phyloP scores from a whole-genome alignment of 2,888 invertebrate genomes.

The Diaperis boleti region DNA sequence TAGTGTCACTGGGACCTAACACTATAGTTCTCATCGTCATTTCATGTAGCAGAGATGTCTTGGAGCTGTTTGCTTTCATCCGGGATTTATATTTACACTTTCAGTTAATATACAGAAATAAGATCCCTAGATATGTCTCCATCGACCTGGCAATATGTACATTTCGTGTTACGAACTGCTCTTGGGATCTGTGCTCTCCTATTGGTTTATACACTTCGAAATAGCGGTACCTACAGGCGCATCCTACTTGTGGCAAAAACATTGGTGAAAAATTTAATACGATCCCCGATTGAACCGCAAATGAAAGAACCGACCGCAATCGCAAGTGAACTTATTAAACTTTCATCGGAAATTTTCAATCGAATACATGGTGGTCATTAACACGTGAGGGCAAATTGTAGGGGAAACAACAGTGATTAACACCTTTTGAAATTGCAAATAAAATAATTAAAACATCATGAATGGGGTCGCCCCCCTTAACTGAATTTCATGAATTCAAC shows the following conservation, averaged over 20 bases:
- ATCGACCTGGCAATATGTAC: conserved; percentile 31
- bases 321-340: conserved; percentile 23
- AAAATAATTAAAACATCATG: no score
- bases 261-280: conserved; percentile 20
- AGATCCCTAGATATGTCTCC: conserved; percentile 36
- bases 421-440: no score
- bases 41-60: conserved; percentile 12
- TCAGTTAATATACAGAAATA: conserved; percentile 31
- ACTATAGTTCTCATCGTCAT: no score
- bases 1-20: not conserved
- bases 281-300: conserved; percentile 28
- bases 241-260: conserved; percentile 10
- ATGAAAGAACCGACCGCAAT: conserved; percentile 21
- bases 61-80: conserved; percentile 22
- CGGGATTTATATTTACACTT: conserved; percentile 34
- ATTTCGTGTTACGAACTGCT: conserved; percentile 27
- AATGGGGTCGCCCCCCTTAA: no score
- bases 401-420: no score
- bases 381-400: no score
- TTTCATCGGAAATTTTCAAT: conserved; percentile 15
- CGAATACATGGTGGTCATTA: not conserved
- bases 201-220: conserved; percentile 21
- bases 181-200: conserved; percentile 11
- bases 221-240: conserved; percentile 2
- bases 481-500: no score